phyloP scores from a whole-genome alignment of 2,888 invertebrate species.

The Drymonia ruficornis region DNA sequence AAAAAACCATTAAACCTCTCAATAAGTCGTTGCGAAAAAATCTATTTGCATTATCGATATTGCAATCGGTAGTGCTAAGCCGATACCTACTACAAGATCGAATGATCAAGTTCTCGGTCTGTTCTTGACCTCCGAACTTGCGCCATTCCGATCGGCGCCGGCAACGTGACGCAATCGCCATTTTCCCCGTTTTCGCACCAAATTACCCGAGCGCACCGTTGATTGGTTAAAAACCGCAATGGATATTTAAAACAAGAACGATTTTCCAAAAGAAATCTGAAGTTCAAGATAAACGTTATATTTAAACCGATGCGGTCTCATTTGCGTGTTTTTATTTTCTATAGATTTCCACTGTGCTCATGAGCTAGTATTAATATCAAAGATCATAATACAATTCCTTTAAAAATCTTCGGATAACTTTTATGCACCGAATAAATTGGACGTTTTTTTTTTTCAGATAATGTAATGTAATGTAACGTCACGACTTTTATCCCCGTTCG shows the following conservation, averaged over 20 bases:
- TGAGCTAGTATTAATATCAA: too few species aligned
- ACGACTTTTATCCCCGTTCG: too few species aligned
- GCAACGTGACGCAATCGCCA: conserved; percentile 39
- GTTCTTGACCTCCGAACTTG: conserved; percentile 47
- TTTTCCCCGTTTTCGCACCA: conserved; percentile 44
- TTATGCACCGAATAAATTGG: too few species aligned
- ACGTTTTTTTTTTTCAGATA: too few species aligned
- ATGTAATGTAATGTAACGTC: too few species aligned
- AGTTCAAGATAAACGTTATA: conserved; percentile 46
- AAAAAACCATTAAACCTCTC: background rate
- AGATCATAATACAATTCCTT: too few species aligned
- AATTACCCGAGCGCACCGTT: conserved; percentile 30
- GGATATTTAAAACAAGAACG: conserved; percentile 24
- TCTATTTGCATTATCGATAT: conserved; percentile 3
- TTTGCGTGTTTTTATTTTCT: background rate
- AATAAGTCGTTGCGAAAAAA: conserved; percentile 2
- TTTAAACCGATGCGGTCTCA: background rate
- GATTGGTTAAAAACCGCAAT: conserved; percentile 43
- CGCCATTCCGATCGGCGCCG: conserved; percentile 36
- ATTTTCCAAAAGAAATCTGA: conserved; percentile 57
- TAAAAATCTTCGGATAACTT: too few species aligned
- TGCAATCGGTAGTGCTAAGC: conserved; percentile 1
- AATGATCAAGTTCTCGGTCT: conserved; percentile 34
- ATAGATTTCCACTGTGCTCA: background rate
- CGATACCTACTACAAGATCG: background rate